These are phyloP conservation scores for Epizoanthus ramosus DNA, from an alignment of 92 coral and sea anemone species.

Conservation along the genomic window DNA sequence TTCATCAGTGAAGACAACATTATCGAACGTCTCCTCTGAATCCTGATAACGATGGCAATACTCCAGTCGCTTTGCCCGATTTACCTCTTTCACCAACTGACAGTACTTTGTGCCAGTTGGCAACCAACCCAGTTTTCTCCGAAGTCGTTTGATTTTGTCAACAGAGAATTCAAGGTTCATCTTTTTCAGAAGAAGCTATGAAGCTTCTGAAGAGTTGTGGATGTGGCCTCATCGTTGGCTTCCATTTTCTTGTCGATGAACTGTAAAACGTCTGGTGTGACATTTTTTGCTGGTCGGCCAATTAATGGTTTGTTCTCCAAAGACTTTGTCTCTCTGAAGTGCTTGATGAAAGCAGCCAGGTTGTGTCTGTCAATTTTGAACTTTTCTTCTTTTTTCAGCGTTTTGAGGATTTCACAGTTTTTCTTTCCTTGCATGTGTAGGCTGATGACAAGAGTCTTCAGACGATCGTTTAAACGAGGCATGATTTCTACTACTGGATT, in stretches of 20 bases:
- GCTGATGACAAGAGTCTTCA: too few species aligned
- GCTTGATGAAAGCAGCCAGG: too few species aligned
- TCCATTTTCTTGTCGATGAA: conserved; percentile 33
- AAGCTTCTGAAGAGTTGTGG: conserved; percentile 5
- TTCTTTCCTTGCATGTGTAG: too few species aligned
- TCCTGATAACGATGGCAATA: conserved; percentile 40
- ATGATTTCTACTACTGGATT: too few species aligned
- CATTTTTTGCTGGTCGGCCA: too few species aligned
- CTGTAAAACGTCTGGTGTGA: conserved; percentile 5
- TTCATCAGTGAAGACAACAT: conserved; percentile 66
- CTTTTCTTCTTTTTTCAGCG: too few species aligned
- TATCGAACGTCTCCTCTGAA: conserved; percentile 36
- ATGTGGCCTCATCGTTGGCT: conserved; percentile 50
- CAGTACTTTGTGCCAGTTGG: conserved; percentile 56
- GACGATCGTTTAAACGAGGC: too few species aligned
- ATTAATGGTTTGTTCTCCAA: too few species aligned
- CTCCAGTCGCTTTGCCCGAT: conserved; percentile 49
- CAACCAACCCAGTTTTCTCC: conserved; percentile 55
- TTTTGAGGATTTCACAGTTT: too few species aligned
- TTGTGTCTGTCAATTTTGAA: too few species aligned
- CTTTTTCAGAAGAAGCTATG: neutral
- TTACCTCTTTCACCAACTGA: conserved; percentile 49
- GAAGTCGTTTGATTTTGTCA: conserved; percentile 27
- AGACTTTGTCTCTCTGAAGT: too few species aligned
- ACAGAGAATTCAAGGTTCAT: conserved; percentile 18